phyloP scores from a whole-genome alignment of 1,140 invertebrate species.

The Bicyclus anynana region DNA sequence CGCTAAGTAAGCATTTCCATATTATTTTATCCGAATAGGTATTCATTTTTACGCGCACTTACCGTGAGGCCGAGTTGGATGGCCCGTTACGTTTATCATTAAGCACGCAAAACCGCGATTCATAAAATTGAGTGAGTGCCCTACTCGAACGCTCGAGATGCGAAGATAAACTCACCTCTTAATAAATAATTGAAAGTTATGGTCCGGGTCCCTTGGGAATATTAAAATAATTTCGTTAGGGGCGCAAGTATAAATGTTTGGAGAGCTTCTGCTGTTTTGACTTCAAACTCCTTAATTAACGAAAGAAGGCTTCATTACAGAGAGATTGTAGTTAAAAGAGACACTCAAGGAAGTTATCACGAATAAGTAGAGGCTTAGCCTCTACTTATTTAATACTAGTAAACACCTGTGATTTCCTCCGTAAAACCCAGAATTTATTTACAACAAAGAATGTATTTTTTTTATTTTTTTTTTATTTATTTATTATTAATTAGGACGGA shows the following conservation, averaged over 20 bases:
- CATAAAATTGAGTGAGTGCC: conserved; percentile 54
- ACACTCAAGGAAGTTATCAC: too few species aligned
- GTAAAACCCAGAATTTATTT: too few species aligned
- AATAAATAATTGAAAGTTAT: conserved; percentile 48
- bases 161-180: conserved; percentile 29
- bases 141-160: conserved; percentile 37
- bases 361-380: too few species aligned
- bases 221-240: conserved; percentile 13
- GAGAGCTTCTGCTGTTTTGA: neutral
- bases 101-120: conserved; percentile 53
- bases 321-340: too few species aligned
- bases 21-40: neutral
- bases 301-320: too few species aligned
- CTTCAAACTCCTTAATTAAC: too few species aligned
- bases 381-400: too few species aligned
- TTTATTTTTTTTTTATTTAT: too few species aligned
- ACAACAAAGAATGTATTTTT: too few species aligned
- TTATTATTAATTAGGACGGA: too few species aligned
- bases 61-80: conserved; percentile 24
- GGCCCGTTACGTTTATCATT: conserved; percentile 34
- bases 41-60: conserved; percentile 33
- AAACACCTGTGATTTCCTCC: too few species aligned
- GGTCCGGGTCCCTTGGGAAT: conserved; percentile 20
- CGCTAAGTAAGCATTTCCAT: neutral
- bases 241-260: neutral